Evolutionary conservation across 2,113 vertebrate species (phyloP).

Genomic region (Amblyopsis rosae): DNA sequence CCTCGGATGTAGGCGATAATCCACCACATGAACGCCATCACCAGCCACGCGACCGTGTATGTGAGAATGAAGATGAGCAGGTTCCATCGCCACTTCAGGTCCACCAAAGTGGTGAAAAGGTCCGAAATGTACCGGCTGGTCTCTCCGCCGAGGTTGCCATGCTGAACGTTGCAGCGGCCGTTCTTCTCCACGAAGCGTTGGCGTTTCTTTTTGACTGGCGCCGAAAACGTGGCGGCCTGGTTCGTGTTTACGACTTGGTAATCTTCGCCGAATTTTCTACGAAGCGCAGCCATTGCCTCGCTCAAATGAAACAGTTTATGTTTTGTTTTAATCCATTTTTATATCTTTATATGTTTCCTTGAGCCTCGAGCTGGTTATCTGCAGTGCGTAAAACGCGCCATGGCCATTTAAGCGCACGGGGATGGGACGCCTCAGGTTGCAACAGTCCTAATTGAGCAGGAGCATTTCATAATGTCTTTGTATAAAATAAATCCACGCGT

Average conservation of each 20-base stretch:
- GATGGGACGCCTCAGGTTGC: constrained; percentile 13
- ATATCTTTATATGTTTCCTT: constrained; percentile 9
- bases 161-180: constrained; percentile 88
- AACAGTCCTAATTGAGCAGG: background rate
- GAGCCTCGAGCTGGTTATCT: constrained; percentile 52
- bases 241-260: constrained; percentile 83
- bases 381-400: constrained; percentile 71
- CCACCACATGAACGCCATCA: constrained; percentile 93
- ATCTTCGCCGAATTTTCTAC: constrained; percentile 86
- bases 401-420: constrained; percentile 57
- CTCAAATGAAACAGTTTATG: constrained; percentile 5
- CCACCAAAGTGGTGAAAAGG: constrained; percentile 88
- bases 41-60: constrained; percentile 88
- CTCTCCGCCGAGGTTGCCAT: constrained; percentile 86
- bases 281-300: constrained; percentile 80
- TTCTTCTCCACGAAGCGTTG: constrained; percentile 91
- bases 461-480: background rate
- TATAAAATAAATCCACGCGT: background rate
- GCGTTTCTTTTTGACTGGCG: constrained; percentile 81
- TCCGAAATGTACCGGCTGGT: constrained; percentile 87
- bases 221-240: constrained; percentile 62
- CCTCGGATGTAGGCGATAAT: constrained; percentile 86
- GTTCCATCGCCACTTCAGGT: constrained; percentile 91
- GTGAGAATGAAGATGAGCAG: constrained; percentile 87
- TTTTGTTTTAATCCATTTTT: constrained; percentile 57